These are phyloP conservation scores for Zeus faber DNA, from an alignment of 2,113 vertebrate genomes.

Conservation along the genomic window DNA sequence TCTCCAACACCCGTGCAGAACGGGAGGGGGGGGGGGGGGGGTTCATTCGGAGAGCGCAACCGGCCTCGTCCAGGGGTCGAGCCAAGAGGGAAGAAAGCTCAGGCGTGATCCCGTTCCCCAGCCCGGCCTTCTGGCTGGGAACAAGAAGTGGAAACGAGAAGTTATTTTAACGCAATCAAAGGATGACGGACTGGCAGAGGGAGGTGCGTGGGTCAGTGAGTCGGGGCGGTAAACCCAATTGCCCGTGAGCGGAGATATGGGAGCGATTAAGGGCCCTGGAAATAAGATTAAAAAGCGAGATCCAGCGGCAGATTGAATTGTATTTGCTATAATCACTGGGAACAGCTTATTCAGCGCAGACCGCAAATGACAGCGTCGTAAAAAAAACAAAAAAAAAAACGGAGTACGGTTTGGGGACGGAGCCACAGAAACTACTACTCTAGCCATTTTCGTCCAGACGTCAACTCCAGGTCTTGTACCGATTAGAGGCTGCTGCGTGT, in stretches of 20 bases:
- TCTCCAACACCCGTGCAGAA: too few relatives aligned
- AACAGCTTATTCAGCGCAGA: slow-evolving; percentile 76
- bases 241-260: slow-evolving; percentile 68
- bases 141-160: neutral
- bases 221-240: slow-evolving; percentile 49
- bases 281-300: slow-evolving; percentile 72
- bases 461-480: slow-evolving; percentile 58
- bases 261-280: slow-evolving; percentile 66
- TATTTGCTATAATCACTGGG: slow-evolving; percentile 77
- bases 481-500: slow-evolving; percentile 53
- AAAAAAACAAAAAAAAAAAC: slow-evolving; percentile 60
- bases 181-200: slow-evolving; percentile 61
- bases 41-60: too few relatives aligned
- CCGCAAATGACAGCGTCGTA: slow-evolving; percentile 70
- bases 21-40: too few relatives aligned
- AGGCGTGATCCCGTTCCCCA: too few relatives aligned
- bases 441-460: slow-evolving; percentile 57
- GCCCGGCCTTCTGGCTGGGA: neutral
- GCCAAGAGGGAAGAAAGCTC: too few relatives aligned
- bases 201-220: slow-evolving; percentile 38
- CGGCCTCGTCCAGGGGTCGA: too few relatives aligned
- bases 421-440: slow-evolving; percentile 35
- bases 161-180: slow-evolving; percentile 48
- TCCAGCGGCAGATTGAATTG: slow-evolving; percentile 72
- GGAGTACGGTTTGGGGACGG: slow-evolving; percentile 7